Percentiles rank a stretch among this genome's conserved stretches.
phyloP scores from a whole-genome alignment of 1,140 invertebrate species.

The Heliconius hermathena region DNA sequence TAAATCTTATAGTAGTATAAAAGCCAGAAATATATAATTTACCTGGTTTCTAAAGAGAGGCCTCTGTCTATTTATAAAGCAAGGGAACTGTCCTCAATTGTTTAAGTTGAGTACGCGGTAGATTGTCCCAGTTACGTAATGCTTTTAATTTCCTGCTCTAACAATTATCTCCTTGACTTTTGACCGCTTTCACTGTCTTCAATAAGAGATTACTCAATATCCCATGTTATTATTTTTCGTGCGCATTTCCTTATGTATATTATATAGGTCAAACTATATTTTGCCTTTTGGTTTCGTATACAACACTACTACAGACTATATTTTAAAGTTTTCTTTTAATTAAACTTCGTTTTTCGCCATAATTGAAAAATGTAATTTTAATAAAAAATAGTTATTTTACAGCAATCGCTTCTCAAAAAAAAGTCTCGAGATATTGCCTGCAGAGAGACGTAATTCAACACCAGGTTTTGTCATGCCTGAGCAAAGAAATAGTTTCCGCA shows the following conservation, averaged over 20 bases:
- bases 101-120: slow-evolving; percentile 36
- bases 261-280: background rate
- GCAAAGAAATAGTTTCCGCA: too few relatives aligned
- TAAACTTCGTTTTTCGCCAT: too few relatives aligned
- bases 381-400: too few relatives aligned
- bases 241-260: background rate
- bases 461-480: too few relatives aligned
- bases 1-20: too few relatives aligned
- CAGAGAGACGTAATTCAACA: too few relatives aligned
- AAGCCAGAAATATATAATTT: background rate
- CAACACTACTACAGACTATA: too few relatives aligned
- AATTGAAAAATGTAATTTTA: too few relatives aligned
- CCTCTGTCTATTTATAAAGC: background rate
- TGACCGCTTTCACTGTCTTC: slow-evolving; percentile 76
- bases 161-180: slow-evolving; percentile 80
- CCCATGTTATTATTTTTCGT: slow-evolving; percentile 10
- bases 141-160: slow-evolving; percentile 77
- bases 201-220: slow-evolving; percentile 42
- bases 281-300: too few relatives aligned
- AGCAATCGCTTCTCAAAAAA: too few relatives aligned
- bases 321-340: too few relatives aligned
- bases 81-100: slow-evolving; percentile 25
- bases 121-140: slow-evolving; percentile 74
- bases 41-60: background rate
- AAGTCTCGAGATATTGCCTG: too few relatives aligned